Base-by-base conservation (phyloP, 2,113 vertebrate species). In the Cricetomys ansorgei region DNA sequence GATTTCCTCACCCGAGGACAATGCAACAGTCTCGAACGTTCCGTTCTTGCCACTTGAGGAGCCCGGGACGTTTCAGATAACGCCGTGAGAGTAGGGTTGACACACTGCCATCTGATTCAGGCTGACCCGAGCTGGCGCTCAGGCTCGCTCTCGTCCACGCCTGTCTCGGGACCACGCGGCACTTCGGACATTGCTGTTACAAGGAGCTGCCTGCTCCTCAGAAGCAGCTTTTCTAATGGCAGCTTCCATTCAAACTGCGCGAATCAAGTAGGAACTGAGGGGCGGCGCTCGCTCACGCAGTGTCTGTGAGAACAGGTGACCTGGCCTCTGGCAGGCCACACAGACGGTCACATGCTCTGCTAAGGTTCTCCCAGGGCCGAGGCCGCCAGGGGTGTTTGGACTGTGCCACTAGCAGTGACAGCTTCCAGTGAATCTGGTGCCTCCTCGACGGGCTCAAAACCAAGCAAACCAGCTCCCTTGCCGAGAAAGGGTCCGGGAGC, bases 151-250 rank as follows among this genome's bases (percentile, higher is more conserved):
- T 37, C 12, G 0, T 43, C 1, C 6, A 0, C 34, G 3, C 57
- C n/a, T 43, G 10, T 12, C 0, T 16, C 34, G 45, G 29, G 21
- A 3, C 62, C 79, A 77, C 25, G 4, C 0, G 73, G 43, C 1
- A 37, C 70, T 75, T 55, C 57, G 29, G 65, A 19, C 5, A 1
- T 8, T 5, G 0, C 27, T 83, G 87, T 80, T 43, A 25, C 5
- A 12, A 40, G 57, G 6, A 37, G 77, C 25, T 31, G 59, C 65
- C 75, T 55, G n/a, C 65, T 89, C 77, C 43, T 72, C 73, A 8
- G 34, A 75, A 83, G 81, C 37, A 65, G 57, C 77, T 79, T 83
- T 92, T 65, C 48, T 89, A 34, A 29, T 70, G 43, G 19, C 11
- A 21, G 53, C 70, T 96, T 15, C 4, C 15, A 13, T 31, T 80